These are phyloP conservation scores for Anagrus nilaparvatae DNA, from an alignment of 1,140 invertebrate genomes.

Conservation along the genomic window DNA sequence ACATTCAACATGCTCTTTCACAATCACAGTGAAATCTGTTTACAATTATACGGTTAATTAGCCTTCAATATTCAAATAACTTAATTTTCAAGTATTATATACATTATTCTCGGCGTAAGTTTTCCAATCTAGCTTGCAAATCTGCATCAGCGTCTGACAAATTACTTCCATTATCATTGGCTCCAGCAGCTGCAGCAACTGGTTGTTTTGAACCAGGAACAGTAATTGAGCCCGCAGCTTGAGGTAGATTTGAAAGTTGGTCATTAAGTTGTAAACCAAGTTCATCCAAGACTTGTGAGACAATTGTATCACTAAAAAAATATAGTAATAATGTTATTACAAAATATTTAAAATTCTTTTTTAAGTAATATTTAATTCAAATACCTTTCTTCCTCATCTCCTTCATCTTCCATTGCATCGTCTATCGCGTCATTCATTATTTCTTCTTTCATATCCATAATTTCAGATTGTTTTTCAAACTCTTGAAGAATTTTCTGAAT, in stretches of 20 bases:
- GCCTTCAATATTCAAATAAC: too few relatives aligned
- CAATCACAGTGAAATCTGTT: too few relatives aligned
- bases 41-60: too few relatives aligned
- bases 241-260: conserved; percentile 77
- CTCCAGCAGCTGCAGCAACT: conserved; percentile 44
- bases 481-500: conserved; percentile 99
- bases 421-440: conserved; percentile 99
- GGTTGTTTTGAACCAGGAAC: conserved; percentile 40
- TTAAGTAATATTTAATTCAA: conserved; percentile 10
- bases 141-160: conserved; percentile 86
- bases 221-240: conserved; percentile 41
- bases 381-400: conserved; percentile 95
- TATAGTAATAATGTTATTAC: conserved; percentile 9
- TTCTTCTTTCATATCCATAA: conserved; percentile 99
- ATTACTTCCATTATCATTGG: conserved; percentile 44
- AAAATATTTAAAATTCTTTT: conserved; percentile 6
- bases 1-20: too few relatives aligned
- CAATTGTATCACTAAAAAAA: conserved; percentile 68
- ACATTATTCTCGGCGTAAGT: conserved; percentile 76
- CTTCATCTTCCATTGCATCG: conserved; percentile 97
- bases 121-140: conserved; percentile 87
- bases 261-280: conserved; percentile 89
- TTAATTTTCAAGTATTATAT: conserved; percentile 1
- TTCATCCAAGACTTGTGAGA: conserved; percentile 92
- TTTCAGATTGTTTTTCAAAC: conserved; percentile 99